These are phyloP conservation scores for Dromiciops gliroides DNA, from an alignment of 2,113 vertebrate species.

Conservation along the genomic window DNA sequence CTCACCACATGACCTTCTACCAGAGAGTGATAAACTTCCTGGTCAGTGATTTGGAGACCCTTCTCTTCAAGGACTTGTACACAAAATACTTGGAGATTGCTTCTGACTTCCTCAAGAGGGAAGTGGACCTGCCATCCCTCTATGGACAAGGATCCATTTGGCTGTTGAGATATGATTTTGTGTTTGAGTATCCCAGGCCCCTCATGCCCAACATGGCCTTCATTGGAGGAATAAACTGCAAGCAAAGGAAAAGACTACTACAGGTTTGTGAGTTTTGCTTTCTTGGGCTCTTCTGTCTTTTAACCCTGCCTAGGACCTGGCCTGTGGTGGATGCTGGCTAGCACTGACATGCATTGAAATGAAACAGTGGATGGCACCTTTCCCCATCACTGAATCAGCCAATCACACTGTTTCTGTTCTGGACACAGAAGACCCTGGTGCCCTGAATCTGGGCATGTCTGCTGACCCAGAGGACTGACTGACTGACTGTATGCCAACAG, in stretches of 20 bases:
- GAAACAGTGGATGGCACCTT: background rate
- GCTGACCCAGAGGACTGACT: background rate
- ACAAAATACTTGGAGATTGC: slow-evolving; percentile 80
- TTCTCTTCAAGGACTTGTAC: slow-evolving; percentile 80
- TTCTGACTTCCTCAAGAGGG: slow-evolving; percentile 82
- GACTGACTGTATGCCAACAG: background rate
- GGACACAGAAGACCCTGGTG: background rate
- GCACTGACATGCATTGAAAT: background rate
- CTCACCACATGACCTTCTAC: slow-evolving; percentile 88
- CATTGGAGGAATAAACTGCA: slow-evolving; percentile 86
- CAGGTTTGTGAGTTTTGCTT: slow-evolving; percentile 64
- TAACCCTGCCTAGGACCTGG: background rate
- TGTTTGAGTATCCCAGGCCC: slow-evolving; percentile 87
- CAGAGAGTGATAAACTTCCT: slow-evolving; percentile 86
- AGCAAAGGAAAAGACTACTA: slow-evolving; percentile 45
- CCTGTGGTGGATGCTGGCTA: background rate
- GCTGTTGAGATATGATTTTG: slow-evolving; percentile 89
- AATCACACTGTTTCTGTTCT: background rate
- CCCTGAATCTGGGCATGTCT: no score
- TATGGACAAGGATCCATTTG: slow-evolving; percentile 82
- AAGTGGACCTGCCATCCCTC: slow-evolving; percentile 81
- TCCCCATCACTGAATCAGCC: background rate
- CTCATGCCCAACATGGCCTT: slow-evolving; percentile 91
- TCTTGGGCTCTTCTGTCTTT: background rate
- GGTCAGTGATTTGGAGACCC: slow-evolving; percentile 80